These are phyloP conservation scores for Henricia sp. DNA, from an alignment of 53 echinoderm and acorn worm genomes.

Conservation along the genomic window DNA sequence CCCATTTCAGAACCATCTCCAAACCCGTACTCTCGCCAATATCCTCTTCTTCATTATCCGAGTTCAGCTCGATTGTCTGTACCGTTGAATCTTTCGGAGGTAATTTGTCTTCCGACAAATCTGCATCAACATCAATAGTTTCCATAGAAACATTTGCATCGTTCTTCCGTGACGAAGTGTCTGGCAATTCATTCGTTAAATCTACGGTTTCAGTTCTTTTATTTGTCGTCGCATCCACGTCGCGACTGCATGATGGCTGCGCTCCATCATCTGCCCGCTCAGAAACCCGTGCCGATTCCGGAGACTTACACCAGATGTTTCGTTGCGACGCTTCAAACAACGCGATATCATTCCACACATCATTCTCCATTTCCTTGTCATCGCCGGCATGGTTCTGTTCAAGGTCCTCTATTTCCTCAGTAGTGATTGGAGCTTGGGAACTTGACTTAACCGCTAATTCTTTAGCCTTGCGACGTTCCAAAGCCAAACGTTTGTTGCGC, in stretches of 20 bases:
- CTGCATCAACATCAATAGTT: not conserved
- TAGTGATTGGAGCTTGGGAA: slow-evolving; percentile 27
- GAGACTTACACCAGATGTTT: slow-evolving; percentile 33
- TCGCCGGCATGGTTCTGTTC: slow-evolving; percentile 26
- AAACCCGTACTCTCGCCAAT: not conserved
- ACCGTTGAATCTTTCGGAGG: slow-evolving; percentile 5
- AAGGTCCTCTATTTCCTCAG: slow-evolving; percentile 32
- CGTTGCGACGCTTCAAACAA: slow-evolving; percentile 39
- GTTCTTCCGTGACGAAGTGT: too few species aligned
- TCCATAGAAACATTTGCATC: not conserved
- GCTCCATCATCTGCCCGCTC: too few species aligned
- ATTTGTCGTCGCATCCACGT: not conserved
- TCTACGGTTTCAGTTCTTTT: not conserved
- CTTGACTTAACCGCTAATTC: not conserved
- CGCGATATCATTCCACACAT: slow-evolving; percentile 61
- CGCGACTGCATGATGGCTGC: not conserved
- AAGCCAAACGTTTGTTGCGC: slow-evolving; percentile 79
- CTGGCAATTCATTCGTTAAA: too few species aligned
- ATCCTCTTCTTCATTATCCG: slow-evolving; percentile 18
- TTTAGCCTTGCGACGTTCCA: slow-evolving; percentile 70
- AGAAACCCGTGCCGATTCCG: too few species aligned
- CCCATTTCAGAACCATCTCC: slow-evolving; percentile 40
- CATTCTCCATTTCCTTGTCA: slow-evolving; percentile 48
- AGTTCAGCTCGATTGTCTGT: slow-evolving; percentile 1
- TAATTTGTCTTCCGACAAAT: not conserved